phyloP scores from a whole-genome alignment of 1,140 invertebrate species.

The Neuroterus valhalla region DNA sequence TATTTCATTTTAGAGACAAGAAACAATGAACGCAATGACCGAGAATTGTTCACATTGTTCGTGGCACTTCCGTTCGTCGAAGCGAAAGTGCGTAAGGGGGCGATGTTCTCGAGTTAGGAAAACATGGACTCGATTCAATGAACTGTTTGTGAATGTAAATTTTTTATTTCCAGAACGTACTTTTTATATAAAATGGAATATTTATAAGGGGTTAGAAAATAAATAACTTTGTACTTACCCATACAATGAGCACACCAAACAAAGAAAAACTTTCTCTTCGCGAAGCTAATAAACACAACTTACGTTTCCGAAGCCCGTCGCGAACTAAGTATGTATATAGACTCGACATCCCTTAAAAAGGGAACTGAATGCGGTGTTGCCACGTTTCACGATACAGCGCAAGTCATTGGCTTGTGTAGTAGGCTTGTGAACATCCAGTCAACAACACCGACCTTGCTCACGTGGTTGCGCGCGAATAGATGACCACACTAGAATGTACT shows the following conservation, averaged over 20 bases:
- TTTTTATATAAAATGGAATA: neutral
- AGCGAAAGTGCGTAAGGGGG: too few relatives aligned
- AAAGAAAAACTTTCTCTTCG: constrained; percentile 72
- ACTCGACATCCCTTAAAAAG: neutral
- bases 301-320: constrained; percentile 63
- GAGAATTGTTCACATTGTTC: too few relatives aligned
- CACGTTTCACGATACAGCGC: neutral
- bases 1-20: too few relatives aligned
- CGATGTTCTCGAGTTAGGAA: too few relatives aligned
- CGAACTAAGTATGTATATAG: constrained; percentile 58
- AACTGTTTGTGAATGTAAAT: too few relatives aligned
- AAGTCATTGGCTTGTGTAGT: constrained; percentile 14
- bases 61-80: too few relatives aligned
- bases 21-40: too few relatives aligned
- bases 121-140: too few relatives aligned
- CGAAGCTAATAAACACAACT: constrained; percentile 45
- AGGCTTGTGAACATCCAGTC: too few relatives aligned
- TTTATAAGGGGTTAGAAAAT: neutral
- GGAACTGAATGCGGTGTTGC: neutral
- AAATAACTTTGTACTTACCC: constrained; percentile 62
- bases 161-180: neutral
- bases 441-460: too few relatives aligned
- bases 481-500: too few relatives aligned
- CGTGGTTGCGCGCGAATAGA: too few relatives aligned
- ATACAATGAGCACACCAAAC: constrained; percentile 76